Base-by-base conservation (phyloP, 1,140 invertebrate species). In the Drosophila setifemur region DNA sequence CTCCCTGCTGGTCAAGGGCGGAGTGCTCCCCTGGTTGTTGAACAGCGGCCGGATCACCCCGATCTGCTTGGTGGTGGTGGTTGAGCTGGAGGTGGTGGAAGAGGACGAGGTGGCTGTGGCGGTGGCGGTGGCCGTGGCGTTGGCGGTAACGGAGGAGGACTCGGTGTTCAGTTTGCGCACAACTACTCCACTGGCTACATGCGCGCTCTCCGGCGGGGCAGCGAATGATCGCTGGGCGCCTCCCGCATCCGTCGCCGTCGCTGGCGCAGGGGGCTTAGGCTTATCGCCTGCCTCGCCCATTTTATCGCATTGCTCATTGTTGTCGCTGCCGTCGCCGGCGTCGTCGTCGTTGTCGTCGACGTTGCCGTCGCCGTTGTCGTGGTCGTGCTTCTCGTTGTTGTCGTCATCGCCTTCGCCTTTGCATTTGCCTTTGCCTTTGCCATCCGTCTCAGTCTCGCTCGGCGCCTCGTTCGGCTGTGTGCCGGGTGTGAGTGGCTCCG, bases 1-100 rank as follows among this genome's bases (percentile, higher is more conserved):
- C 88, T 95, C 94, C 23, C 93, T 89, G 42, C 92, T 92, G 26
- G 93, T 94, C 21, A 94, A 71, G 16, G 91, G 90, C 18, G 69
- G 67, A 9, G 31, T 72, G 45, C 18, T 40, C 21, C 40, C 64
- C 26, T 55, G 35, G 52, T 37, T 69, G 19, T 69, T 71, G n/a
- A 77, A 57, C 3, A 90, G 43, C 25, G 89, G 89, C 3, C 87
- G 64, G 43, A 89, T 90, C 9, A 90, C 76, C 4, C 87, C 89
- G 25, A 90, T 83, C 61, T 89, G 87, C 44, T 90, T 90, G 42
- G 61, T 74, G 4, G 29, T 63, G 9, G 42, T 40, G 16, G 89
- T 67, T 16, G 35, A 14, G 93, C 93, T 14, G 94, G 94, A 78
- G 28, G 47, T 8, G 92, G 87, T 72, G 95, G n/a, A n/a, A n/a